phyloP scores from a whole-genome alignment of 2,113 vertebrate genomes.

The Chaetodon trifascialis region DNA sequence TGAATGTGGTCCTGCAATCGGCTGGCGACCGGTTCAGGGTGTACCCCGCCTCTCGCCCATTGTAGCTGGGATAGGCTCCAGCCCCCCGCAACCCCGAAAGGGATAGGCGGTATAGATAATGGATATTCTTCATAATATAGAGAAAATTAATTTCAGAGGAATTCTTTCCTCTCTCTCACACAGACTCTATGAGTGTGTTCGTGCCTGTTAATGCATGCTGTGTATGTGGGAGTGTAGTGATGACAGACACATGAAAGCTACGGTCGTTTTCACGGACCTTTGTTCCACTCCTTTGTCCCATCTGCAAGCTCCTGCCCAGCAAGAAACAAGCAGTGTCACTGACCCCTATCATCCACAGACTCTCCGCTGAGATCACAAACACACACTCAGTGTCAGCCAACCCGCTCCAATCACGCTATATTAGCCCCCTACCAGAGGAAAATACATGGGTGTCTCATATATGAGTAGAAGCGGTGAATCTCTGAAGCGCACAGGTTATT shows the following conservation, averaged over 20 bases:
- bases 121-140: neutral
- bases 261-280: slow-evolving; percentile 56
- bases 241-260: slow-evolving; percentile 48
- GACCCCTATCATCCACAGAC: slow-evolving; percentile 74
- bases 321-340: slow-evolving; percentile 72
- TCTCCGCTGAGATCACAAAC: slow-evolving; percentile 56
- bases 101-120: too few relatives aligned
- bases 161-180: neutral
- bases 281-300: slow-evolving; percentile 46
- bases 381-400: slow-evolving; percentile 38
- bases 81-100: too few relatives aligned
- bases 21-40: too few relatives aligned
- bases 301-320: slow-evolving; percentile 47
- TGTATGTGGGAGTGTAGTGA: slow-evolving; percentile 16
- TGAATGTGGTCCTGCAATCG: too few relatives aligned
- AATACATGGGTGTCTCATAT: slow-evolving; percentile 52
- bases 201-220: neutral
- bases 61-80: too few relatives aligned
- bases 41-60: too few relatives aligned
- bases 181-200: neutral
- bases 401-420: slow-evolving; percentile 49
- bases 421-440: slow-evolving; percentile 57
- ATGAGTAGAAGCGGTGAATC: slow-evolving; percentile 34
- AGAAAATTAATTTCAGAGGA: neutral
- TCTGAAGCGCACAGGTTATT: slow-evolving; percentile 43